Conservation (phyloP, 2,888 invertebrate genomes). For the Cephalotes varians region DNA sequence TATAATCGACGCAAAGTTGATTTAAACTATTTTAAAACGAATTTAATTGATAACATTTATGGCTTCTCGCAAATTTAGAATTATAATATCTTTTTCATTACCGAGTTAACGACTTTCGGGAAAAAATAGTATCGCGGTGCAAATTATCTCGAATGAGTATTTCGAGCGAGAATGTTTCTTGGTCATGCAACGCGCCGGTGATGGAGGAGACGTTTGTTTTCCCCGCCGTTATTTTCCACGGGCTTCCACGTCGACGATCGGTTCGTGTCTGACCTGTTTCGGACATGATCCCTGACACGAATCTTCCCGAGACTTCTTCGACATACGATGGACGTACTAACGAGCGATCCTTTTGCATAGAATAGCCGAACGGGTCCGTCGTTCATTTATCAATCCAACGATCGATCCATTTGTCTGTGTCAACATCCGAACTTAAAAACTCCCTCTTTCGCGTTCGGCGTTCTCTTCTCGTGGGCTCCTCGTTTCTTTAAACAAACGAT, state of each 20-base stretch:
- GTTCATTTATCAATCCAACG: constrained; percentile 79
- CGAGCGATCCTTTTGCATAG: constrained; percentile 60
- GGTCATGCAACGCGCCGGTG: not conserved
- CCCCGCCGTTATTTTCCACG: constrained; percentile 1
- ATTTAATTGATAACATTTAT: not conserved
- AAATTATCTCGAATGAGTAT: not conserved
- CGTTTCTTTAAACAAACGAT: constrained; percentile 37
- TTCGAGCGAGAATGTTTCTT: not conserved
- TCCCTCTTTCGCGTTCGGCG: constrained; percentile 45
- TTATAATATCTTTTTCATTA: not conserved
- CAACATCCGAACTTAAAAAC: constrained; percentile 76
- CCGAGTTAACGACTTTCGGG: not conserved
- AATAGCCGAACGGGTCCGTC: constrained; percentile 55
- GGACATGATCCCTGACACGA: constrained; percentile 39
- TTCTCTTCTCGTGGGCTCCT: not conserved
- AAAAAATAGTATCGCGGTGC: not conserved
- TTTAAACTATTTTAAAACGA: not conserved
- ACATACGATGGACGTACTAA: constrained; percentile 52
- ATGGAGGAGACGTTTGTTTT: not conserved
- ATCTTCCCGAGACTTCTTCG: constrained; percentile 50
- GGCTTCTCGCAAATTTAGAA: not conserved
- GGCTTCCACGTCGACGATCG: not conserved
- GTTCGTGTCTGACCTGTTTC: constrained; percentile 49
- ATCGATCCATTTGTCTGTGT: constrained; percentile 80
- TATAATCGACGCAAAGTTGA: not conserved